phyloP scores from a whole-genome alignment of 2,797 vertebrate genomes.

The Hybognathus amarus region DNA sequence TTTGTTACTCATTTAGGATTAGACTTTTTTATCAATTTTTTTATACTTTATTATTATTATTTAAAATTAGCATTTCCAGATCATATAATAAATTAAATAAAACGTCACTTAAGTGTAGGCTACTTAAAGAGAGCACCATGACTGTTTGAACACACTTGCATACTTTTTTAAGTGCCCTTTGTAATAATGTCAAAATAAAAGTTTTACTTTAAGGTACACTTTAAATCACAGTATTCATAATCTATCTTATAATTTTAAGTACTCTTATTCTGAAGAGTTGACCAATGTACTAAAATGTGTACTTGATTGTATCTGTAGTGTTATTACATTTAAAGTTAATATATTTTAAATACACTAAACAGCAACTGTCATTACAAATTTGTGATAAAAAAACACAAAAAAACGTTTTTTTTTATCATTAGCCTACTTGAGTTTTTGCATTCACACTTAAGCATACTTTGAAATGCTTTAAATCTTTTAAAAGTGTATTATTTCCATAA shows the following conservation, averaged over 20 bases:
- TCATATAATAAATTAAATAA: too few relatives aligned
- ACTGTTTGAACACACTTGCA: background rate
- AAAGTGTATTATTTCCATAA: background rate
- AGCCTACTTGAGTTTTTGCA: background rate
- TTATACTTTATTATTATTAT: too few relatives aligned
- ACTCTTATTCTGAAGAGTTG: too few relatives aligned
- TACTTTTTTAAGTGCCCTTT: background rate
- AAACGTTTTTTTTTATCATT: too few relatives aligned
- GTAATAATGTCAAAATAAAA: background rate
- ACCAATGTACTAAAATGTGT: too few relatives aligned
- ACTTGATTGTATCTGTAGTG: background rate
- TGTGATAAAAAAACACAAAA: background rate
- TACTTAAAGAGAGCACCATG: too few relatives aligned
- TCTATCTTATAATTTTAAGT: background rate
- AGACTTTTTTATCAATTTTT: too few relatives aligned
- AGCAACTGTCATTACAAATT: background rate
- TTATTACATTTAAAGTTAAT: background rate
- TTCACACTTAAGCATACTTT: background rate
- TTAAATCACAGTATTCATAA: background rate
- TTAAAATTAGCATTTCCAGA: too few relatives aligned
- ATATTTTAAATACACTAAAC: background rate
- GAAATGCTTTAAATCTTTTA: background rate
- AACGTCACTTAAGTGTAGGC: too few relatives aligned
- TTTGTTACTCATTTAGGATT: background rate
- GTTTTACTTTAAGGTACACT: background rate